These are phyloP conservation scores for Drosophila acutilabella DNA, from an alignment of 2,888 invertebrate species.

Conservation along the genomic window DNA sequence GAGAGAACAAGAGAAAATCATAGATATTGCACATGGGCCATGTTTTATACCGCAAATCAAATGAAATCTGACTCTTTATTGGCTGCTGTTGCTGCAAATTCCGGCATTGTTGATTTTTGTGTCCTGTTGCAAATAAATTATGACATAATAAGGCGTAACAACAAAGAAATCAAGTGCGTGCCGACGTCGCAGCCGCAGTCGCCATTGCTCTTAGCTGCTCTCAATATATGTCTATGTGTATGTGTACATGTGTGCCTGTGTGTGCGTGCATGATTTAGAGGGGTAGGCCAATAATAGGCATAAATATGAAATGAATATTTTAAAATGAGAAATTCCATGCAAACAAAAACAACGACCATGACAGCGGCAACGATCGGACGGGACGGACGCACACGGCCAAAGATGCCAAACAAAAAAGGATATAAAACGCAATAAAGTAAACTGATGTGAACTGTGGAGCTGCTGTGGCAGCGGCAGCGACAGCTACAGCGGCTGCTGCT, in stretches of 20 bases:
- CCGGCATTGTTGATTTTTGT: slow-evolving; percentile 65
- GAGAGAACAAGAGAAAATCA: slow-evolving; percentile 11
- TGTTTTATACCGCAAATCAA: slow-evolving; percentile 58
- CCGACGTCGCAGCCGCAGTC: slow-evolving; percentile 27
- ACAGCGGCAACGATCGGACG: slow-evolving; percentile 13
- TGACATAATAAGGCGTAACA: slow-evolving; percentile 72
- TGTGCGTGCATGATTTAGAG: slow-evolving; percentile 13
- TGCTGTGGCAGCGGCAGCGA: slow-evolving; percentile 13
- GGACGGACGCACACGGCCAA: slow-evolving; percentile 28
- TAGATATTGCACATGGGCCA: slow-evolving; percentile 20
- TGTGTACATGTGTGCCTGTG: slow-evolving; percentile 24
- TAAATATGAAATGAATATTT: slow-evolving; percentile 68
- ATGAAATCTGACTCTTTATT: slow-evolving; percentile 73
- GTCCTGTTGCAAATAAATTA: slow-evolving; percentile 74
- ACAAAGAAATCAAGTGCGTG: slow-evolving; percentile 57
- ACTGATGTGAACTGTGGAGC: slow-evolving; percentile 36
- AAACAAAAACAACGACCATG: slow-evolving; percentile 51
- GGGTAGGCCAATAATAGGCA: slow-evolving; percentile 46
- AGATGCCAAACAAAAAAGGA: slow-evolving; percentile 63
- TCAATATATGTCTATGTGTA: slow-evolving; percentile 8
- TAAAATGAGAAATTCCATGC: slow-evolving; percentile 61
- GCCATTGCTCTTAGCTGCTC: not conserved
- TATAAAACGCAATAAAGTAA: slow-evolving; percentile 63
- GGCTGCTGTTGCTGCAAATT: slow-evolving; percentile 55
- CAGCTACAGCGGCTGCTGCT: slow-evolving; percentile 15